These are phyloP conservation scores for Andricus grossulariae DNA, from an alignment of 1,140 invertebrate genomes.

Conservation along the genomic window DNA sequence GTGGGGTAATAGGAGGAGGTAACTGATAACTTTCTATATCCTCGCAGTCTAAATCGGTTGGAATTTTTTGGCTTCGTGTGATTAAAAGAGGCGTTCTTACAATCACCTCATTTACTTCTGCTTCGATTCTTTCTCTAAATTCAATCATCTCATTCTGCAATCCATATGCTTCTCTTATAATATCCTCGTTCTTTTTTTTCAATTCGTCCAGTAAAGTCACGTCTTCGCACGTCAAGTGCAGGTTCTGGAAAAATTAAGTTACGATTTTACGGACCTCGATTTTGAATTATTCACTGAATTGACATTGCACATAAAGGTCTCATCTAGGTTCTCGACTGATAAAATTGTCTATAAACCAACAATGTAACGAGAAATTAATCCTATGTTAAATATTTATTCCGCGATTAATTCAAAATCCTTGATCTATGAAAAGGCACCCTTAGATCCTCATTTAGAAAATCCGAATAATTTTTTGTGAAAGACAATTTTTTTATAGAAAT, in stretches of 20 bases:
- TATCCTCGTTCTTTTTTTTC: conserved; percentile 77
- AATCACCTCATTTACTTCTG: conserved; percentile 81
- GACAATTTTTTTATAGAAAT: conserved; percentile 11
- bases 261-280: no score
- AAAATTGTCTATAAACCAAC: no score
- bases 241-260: conserved; percentile 68
- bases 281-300: no score
- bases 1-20: conserved; percentile 71
- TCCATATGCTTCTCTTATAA: conserved; percentile 78
- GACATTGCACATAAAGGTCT: no score
- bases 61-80: conserved; percentile 80
- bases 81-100: conserved; percentile 84
- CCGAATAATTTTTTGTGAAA: no score
- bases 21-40: conserved; percentile 73
- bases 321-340: no score
- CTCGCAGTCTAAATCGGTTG: conserved; percentile 78
- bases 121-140: conserved; percentile 81
- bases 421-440: no score
- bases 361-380: no score
- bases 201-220: conserved; percentile 82
- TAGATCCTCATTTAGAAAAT: background rate
- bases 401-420: no score
- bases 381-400: no score
- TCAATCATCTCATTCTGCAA: conserved; percentile 81
- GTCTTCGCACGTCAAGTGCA: conserved; percentile 84